Conservation (phyloP, 2,113 vertebrate species). For the Chascanopsetta lugubris region DNA sequence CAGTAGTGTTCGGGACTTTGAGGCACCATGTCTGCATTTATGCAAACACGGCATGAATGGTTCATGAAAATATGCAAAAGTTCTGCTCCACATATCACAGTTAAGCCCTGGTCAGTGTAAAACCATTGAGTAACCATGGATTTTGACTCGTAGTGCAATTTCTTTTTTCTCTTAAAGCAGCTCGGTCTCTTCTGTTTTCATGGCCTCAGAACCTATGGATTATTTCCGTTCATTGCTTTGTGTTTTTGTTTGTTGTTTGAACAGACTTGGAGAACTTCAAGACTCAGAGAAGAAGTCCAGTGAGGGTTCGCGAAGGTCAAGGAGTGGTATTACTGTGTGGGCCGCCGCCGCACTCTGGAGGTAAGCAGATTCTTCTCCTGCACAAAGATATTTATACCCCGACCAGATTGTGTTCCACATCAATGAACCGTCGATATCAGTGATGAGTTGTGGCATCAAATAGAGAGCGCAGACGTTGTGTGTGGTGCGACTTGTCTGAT, state of each 20-base stretch:
- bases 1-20: slow-evolving; percentile 61
- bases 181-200: slow-evolving; percentile 14
- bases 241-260: slow-evolving; percentile 53
- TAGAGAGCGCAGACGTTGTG: background rate
- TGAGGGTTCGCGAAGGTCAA: slow-evolving; percentile 93
- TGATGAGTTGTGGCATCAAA: background rate
- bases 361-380: slow-evolving; percentile 71
- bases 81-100: slow-evolving; percentile 18
- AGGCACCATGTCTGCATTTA: slow-evolving; percentile 45
- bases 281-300: slow-evolving; percentile 88
- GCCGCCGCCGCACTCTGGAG: slow-evolving; percentile 83
- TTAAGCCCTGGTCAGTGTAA: slow-evolving; percentile 20
- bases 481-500: background rate
- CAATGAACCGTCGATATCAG: background rate
- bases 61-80: slow-evolving; percentile 25
- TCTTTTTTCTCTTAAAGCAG: slow-evolving; percentile 25
- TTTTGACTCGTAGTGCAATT: slow-evolving; percentile 13
- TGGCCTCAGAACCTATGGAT: slow-evolving; percentile 34
- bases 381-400: background rate
- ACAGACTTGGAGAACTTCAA: slow-evolving; percentile 96
- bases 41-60: slow-evolving; percentile 42
- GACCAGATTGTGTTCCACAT: background rate
- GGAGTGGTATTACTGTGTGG: slow-evolving; percentile 95
- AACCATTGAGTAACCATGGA: slow-evolving; percentile 28
- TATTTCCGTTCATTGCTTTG: slow-evolving; percentile 42